Conservation (phyloP, 2,113 vertebrate genomes). For the Stercorarius parasiticus region DNA sequence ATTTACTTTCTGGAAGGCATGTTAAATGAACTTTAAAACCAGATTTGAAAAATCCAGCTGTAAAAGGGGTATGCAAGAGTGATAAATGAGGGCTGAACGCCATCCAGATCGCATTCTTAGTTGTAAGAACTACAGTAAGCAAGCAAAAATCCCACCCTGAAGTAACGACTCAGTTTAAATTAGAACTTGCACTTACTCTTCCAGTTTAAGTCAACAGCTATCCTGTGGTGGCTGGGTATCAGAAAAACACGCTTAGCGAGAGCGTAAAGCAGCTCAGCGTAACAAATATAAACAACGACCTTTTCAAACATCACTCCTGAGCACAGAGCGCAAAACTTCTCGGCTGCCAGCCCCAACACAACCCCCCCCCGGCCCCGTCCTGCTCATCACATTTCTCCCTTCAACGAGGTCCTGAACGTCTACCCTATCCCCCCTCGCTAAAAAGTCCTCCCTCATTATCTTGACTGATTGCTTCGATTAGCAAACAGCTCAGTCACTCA, state of each 20-base stretch:
- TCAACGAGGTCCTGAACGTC: not conserved
- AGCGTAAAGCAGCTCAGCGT: not conserved
- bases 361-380: not conserved
- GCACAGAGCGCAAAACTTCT: not conserved
- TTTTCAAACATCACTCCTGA: not conserved
- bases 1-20: conserved; percentile 66
- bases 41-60: conserved; percentile 74
- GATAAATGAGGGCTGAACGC: conserved; percentile 65
- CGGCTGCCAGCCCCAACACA: not conserved
- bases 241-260: not conserved
- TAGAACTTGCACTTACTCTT: conserved; percentile 23
- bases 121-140: not conserved
- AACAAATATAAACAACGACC: conserved; percentile 5
- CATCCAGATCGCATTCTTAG: conserved; percentile 47
- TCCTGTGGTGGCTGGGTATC: not conserved
- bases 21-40: conserved; percentile 67
- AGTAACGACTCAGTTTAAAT: conserved; percentile 46
- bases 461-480: conserved; percentile 70
- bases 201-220: conserved; percentile 12
- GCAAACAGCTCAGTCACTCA: not conserved
- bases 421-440: not conserved
- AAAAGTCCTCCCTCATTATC: conserved; percentile 58
- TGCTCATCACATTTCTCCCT: conserved; percentile 25
- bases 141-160: conserved; percentile 33
- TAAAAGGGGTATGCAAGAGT: conserved; percentile 55